Evolutionary conservation across 2,888 invertebrate species (phyloP), one percentile per base, ranked within the genome.

Genomic region (Volucella bombylans): DNA sequence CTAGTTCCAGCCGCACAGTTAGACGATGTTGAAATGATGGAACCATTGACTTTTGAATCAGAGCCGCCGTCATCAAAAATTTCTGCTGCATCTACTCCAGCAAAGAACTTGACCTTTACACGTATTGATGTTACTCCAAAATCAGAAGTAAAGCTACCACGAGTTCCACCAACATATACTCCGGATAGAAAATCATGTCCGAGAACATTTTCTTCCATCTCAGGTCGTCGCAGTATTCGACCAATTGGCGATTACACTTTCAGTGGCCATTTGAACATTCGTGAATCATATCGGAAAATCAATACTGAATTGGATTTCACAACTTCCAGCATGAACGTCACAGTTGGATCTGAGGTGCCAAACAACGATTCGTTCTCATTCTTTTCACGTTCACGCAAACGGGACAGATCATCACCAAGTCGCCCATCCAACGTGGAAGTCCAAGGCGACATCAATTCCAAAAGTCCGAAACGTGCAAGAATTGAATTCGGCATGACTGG

Each of bases 331-430:
- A 87, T 92, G 87, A 91, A 91, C 87, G 91, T 90, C 1, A 91
- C 91, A 4, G 91, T 91, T 12, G 91, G 91, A 2, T 91, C 91
- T 0, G 91, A 92, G 78, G 89, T 89, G 39, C 90, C 91, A 45
- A 90, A 90, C 73, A 90, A 88, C 49, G 90, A 90, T 2, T 91
- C 91, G 6, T 89, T 89, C 10, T 89, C 90, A 12, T 90, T 90
- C 83, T 90, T 90, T 76, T 90, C 89, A 0, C 89, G 90, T 14
- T 90, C 91, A 4, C 91, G 90, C 18, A 91, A 92, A 64, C 90
- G 92, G 10, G 91, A 91, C 43, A 89, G 89, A 43, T 89, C 90
- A 9, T 89, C 90, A 0, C 89, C 90, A 2, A 23, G 12, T n/a
- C 57, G 18, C n/a, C 77, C 67, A 43, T 59, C 80, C 1, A 14